Evolutionary conservation across 2,113 vertebrate genomes (phyloP).

Genomic region (Noturus placidus): DNA sequence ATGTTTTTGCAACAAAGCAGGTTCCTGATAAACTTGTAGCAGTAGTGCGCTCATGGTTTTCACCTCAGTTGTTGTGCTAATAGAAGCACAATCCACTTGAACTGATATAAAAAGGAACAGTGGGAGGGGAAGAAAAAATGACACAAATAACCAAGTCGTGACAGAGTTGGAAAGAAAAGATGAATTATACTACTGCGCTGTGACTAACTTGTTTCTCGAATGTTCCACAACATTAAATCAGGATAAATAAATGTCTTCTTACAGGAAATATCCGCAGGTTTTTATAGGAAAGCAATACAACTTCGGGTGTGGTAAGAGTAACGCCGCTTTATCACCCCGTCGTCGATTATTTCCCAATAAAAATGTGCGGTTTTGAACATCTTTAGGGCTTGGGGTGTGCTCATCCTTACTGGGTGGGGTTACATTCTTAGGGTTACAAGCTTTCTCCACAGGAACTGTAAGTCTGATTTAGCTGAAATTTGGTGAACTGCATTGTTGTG

Average conservation of each 20-base stretch:
- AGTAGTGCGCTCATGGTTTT: no score
- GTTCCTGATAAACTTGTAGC: no score
- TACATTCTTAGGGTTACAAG: no score
- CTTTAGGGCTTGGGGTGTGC: not conserved
- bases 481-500: not conserved
- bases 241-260: not conserved
- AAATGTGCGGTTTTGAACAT: not conserved
- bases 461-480: not conserved
- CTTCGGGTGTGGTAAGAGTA: not conserved
- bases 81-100: no score
- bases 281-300: not conserved
- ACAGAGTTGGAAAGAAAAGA: no score
- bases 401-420: not conserved
- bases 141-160: no score
- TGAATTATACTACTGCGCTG: no score
- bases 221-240: no score
- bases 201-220: no score
- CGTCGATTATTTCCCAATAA: not conserved
- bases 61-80: no score
- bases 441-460: not conserved
- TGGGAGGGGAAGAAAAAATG: no score
- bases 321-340: not conserved
- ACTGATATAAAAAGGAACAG: no score
- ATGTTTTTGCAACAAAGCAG: not conserved
- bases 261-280: not conserved